Evolutionary conservation across 2,113 vertebrate genomes (phyloP).

Genomic region (Brachypteracias leptosomus): DNA sequence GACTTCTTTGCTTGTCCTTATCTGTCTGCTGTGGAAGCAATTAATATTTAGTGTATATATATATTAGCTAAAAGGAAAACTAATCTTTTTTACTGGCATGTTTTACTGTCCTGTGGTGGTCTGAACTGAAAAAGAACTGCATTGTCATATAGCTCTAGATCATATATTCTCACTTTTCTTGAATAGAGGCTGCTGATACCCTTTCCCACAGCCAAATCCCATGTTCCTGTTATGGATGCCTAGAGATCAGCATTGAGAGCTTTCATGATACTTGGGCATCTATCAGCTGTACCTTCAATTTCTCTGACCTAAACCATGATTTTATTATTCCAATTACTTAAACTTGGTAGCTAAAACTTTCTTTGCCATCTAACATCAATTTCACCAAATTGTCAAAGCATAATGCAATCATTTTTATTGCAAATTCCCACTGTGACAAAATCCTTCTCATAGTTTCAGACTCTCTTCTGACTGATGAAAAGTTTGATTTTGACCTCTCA

Average conservation of each 20-base stretch:
- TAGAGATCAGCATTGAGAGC: neutral
- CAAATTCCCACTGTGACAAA: neutral
- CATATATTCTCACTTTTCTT: neutral
- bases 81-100: neutral
- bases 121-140: neutral
- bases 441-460: slow-evolving; percentile 36
- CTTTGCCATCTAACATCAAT: neutral
- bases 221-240: neutral
- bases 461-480: slow-evolving; percentile 74
- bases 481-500: slow-evolving; percentile 81
- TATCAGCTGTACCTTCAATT: neutral
- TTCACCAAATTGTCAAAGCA: neutral
- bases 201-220: neutral
- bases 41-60: neutral
- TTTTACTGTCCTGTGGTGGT: neutral
- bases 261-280: neutral
- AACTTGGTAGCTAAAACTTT: neutral
- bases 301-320: neutral
- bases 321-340: neutral
- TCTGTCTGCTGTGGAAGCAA: neutral
- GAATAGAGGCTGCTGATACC: neutral
- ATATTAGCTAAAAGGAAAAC: neutral
- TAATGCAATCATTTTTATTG: neutral
- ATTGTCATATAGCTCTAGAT: neutral
- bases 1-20: neutral